These are phyloP conservation scores for Gonocerus acuteangulatus DNA, from an alignment of 2,888 invertebrate genomes.

Conservation along the genomic window DNA sequence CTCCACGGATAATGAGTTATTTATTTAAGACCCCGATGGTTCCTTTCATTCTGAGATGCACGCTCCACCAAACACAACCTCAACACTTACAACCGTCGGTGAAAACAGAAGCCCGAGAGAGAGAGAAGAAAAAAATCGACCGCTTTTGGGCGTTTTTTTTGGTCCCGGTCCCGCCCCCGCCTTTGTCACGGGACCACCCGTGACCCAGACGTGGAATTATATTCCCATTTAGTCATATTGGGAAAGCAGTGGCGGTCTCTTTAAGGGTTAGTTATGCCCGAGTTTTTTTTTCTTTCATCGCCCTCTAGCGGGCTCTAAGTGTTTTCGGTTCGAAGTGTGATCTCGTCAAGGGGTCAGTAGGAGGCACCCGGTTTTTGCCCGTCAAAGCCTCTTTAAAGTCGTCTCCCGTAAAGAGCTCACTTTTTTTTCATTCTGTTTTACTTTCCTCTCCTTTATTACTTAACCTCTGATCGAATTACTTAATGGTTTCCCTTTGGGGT, in stretches of 20 bases:
- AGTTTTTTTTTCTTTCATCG: neutral
- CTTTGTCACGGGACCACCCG: conserved; percentile 16
- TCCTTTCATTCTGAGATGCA: neutral
- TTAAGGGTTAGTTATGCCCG: neutral
- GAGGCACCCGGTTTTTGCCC: too few species aligned
- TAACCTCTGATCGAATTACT: too few species aligned
- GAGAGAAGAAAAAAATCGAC: too few species aligned
- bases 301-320: too few species aligned
- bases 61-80: neutral
- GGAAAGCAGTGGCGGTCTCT: neutral
- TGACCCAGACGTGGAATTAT: conserved; percentile 9
- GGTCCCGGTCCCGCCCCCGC: neutral
- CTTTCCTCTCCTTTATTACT: too few species aligned
- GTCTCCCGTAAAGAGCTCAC: too few species aligned
- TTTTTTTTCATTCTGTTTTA: too few species aligned
- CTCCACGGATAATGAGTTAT: conserved; percentile 9
- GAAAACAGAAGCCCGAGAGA: too few species aligned
- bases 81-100: neutral
- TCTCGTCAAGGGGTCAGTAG: too few species aligned
- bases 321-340: too few species aligned
- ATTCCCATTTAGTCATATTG: conserved; percentile 23
- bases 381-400: too few species aligned
- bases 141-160: neutral
- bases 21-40: conserved; percentile 4
- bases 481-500: too few species aligned